Conservation (phyloP, 2,113 vertebrate species). For the Pelvicachromis taeniatus region DNA sequence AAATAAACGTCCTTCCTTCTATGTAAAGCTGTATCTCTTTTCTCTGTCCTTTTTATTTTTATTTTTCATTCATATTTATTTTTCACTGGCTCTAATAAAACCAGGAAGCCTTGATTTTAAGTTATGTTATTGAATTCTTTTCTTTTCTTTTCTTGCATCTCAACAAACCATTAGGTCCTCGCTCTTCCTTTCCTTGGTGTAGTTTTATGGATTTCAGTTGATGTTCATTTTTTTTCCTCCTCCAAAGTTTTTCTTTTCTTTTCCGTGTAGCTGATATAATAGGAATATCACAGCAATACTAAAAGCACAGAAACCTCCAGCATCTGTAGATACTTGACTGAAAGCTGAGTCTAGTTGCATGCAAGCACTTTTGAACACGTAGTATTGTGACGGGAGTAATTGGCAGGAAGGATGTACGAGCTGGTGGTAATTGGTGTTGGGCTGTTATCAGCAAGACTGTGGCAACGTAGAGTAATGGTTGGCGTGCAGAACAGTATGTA, state of each 20-base stretch:
- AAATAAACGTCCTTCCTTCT: conserved; percentile 87
- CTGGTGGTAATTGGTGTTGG: conserved; percentile 10
- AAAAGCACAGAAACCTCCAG: background rate
- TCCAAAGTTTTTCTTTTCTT: background rate
- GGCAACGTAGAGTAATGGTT: background rate
- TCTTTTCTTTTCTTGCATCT: conserved; percentile 15
- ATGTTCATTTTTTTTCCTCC: background rate
- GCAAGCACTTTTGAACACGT: conserved; percentile 30
- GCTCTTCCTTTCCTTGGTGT: background rate
- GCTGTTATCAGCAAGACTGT: conserved; percentile 24
- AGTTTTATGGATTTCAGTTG: background rate
- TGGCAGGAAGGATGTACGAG: background rate
- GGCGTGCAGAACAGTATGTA: conserved; percentile 14
- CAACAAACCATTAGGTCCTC: background rate
- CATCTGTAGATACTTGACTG: conserved; percentile 5
- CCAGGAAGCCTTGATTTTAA: conserved; percentile 39
- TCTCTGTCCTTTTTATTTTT: conserved; percentile 43
- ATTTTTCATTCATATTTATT: conserved; percentile 52
- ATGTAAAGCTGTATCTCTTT: conserved; percentile 69
- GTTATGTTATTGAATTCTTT: conserved; percentile 2
- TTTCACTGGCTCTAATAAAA: conserved; percentile 54
- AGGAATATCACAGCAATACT: conserved; percentile 3
- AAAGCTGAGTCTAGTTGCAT: conserved; percentile 35
- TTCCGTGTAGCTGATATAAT: conserved; percentile 12
- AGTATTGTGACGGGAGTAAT: conserved; percentile 8